Evolutionary conservation across 2,113 vertebrate species (phyloP).

Genomic region (Haemorhous mexicanus): DNA sequence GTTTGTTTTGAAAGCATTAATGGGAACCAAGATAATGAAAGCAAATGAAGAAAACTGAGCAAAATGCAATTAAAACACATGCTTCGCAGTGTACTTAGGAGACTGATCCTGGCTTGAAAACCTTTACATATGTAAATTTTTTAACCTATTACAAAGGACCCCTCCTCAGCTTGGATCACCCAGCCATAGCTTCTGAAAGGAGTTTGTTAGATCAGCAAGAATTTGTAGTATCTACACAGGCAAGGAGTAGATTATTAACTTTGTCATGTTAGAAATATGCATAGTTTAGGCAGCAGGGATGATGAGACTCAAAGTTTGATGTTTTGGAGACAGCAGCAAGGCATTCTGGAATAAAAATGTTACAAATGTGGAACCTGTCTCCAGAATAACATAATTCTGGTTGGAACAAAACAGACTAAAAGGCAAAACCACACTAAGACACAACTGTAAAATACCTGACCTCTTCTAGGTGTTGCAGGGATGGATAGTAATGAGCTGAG

Average conservation of each 20-base stretch:
- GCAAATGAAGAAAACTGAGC: not conserved
- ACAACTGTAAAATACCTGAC: not conserved
- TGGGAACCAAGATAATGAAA: not conserved
- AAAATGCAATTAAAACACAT: not conserved
- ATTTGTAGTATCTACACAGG: not conserved
- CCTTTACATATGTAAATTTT: not conserved
- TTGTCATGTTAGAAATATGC: not conserved
- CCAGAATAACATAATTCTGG: not conserved
- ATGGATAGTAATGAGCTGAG: too few species aligned
- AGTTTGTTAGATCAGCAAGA: not conserved
- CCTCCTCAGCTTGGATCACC: not conserved
- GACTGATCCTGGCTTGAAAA: not conserved
- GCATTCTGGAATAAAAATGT: not conserved
- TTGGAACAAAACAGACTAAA: not conserved
- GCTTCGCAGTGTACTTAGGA: not conserved
- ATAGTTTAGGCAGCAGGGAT: not conserved
- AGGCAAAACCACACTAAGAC: not conserved
- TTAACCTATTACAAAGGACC: not conserved
- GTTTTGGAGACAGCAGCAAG: not conserved
- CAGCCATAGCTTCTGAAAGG: not conserved
- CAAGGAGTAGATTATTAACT: not conserved
- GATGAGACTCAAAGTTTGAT: not conserved
- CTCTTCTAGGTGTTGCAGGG: not conserved
- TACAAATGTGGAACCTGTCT: not conserved
- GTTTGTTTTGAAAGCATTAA: slow-evolving; percentile 1